These are phyloP conservation scores for Triplophysa yarkandensis DNA, from an alignment of 2,797 vertebrate species.

Conservation along the genomic window DNA sequence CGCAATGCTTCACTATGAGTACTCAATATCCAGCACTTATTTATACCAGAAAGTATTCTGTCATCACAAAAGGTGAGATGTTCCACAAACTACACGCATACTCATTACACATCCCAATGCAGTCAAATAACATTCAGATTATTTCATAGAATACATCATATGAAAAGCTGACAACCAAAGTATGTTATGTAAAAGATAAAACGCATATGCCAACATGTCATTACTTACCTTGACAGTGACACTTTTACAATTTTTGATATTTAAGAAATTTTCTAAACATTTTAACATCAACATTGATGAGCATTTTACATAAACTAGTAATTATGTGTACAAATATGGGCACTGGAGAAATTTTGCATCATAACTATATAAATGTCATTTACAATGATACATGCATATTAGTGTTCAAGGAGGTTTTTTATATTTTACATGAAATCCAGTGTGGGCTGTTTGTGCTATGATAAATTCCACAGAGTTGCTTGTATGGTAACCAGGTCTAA, in stretches of 20 bases:
- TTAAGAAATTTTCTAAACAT: neutral
- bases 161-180: neutral
- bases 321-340: neutral
- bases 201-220: neutral
- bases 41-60: constrained; percentile 49
- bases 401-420: no score
- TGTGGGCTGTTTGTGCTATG: neutral
- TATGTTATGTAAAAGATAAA: neutral
- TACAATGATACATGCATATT: no score
- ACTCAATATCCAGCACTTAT: constrained; percentile 46
- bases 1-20: constrained; percentile 16
- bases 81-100: constrained; percentile 7
- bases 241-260: neutral
- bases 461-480: neutral
- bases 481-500: neutral
- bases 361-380: no score
- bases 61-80: constrained; percentile 41
- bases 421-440: no score
- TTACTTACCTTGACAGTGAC: neutral
- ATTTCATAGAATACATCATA: neutral
- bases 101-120: neutral
- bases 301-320: neutral
- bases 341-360: neutral
- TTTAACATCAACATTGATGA: neutral
- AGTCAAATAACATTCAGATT: neutral